Base-by-base conservation (phyloP, 2,797 vertebrate genomes). In the Acomys russatus region DNA sequence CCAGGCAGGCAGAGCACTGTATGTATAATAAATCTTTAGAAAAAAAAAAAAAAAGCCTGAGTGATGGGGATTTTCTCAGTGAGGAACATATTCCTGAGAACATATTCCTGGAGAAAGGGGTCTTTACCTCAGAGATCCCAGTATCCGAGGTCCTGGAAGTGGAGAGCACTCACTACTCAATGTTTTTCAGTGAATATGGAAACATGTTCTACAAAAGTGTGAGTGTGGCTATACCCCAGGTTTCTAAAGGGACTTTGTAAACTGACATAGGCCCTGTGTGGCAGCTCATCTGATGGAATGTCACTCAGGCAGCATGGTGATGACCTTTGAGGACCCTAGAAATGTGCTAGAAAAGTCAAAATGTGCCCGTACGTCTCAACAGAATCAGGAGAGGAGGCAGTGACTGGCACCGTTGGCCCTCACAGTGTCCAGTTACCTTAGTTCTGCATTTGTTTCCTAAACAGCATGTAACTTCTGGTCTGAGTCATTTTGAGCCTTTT, bases 381-480 rank as follows among this genome's bases (percentile, higher is more conserved):
- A 74, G 23, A 92, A 25, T 28, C 77, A 20, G 22, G 78, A 78
- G 6, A 49, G 44, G 68, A 17, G 28, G 5, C 38, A 44, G 10
- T 68, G 0, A 25, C 2, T 79, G 66, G 2, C 63, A 63, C 28
- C 6, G 18, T 54, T 3, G 33, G 14, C 54, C 70, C 30, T 78
- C 28, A 30, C 10, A 20, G 20, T 56, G 23, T 23, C 11, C 33
- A 12, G 8, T 11, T 54, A 35, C 49, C 49, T 61, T 77, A 11
- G 5, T 82, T 92, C 68, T 88, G 70, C 15, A 11, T 88, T 86
- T 74, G 17, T 44, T 92, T 91, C 68, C 78, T 30, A 91, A 49
- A 68, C 44, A 80, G 44, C 3, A 9, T 64, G 59, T 61, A 66
- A 77, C 71, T 70, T 33, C 44, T 87, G 3, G n/a, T 84, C 51